phyloP scores from a whole-genome alignment of 2,888 invertebrate genomes.

The Smittia aterrima region DNA sequence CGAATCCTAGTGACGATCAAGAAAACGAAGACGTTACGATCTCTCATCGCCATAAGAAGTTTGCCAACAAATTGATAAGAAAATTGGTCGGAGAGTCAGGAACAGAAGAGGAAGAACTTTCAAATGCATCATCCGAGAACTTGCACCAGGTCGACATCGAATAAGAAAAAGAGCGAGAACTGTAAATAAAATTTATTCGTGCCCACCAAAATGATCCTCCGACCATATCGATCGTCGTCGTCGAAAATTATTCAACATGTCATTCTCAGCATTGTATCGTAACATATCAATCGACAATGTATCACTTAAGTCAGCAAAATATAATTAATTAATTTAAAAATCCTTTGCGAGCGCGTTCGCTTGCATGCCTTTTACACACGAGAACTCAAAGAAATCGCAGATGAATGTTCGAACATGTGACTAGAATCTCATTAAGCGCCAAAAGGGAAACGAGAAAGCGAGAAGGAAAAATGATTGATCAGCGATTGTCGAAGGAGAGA shows the following conservation, averaged over 20 bases:
- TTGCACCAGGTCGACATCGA: slow-evolving; percentile 31
- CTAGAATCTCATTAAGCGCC: slow-evolving; percentile 37
- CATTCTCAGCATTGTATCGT: slow-evolving; percentile 22
- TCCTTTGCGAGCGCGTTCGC: slow-evolving; percentile 3
- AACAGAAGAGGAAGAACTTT: slow-evolving; percentile 27
- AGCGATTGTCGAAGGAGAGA: slow-evolving; percentile 8
- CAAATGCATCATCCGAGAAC: slow-evolving; percentile 30
- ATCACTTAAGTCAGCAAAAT: slow-evolving; percentile 39
- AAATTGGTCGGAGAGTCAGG: slow-evolving; percentile 5
- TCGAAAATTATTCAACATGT: not conserved
- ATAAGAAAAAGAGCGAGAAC: not conserved
- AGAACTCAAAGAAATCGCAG: not conserved
- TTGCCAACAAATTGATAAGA: slow-evolving; percentile 22
- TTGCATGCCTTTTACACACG: slow-evolving; percentile 26
- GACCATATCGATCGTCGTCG: not conserved
- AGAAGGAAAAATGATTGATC: slow-evolving; percentile 31
- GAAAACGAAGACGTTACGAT: slow-evolving; percentile 39
- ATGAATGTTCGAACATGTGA: slow-evolving; percentile 12
- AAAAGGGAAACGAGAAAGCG: not conserved
- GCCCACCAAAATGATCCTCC: not conserved
- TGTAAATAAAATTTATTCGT: not conserved
- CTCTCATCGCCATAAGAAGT: slow-evolving; percentile 36
- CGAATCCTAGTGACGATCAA: slow-evolving; percentile 36
- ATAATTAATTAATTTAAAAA: slow-evolving; percentile 41
- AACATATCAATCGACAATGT: slow-evolving; percentile 40